Base-by-base conservation (phyloP, 2,888 invertebrate genomes). In the Punctoribates punctum region DNA sequence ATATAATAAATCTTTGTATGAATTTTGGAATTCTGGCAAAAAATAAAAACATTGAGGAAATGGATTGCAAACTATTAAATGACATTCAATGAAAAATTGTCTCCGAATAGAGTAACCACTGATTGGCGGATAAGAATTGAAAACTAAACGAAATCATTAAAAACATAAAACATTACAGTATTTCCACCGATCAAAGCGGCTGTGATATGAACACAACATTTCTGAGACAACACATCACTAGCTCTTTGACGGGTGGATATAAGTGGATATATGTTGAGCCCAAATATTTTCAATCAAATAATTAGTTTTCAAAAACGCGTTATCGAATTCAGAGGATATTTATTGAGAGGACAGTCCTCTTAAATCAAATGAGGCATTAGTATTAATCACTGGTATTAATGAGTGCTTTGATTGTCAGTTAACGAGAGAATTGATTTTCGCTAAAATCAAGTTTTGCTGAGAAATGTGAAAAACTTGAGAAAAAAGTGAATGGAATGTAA, bases 221-320 rank as follows among this genome's bases (percentile, higher is more conserved):
- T 23, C 23, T 60, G 25, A n/a, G 38, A 42, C 42, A 85, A 86
- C 90, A 91, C 89, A 88, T 89, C 93, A 92, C 92, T 91, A 87
- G 91, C 93, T 91, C 90, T 90, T 89, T 91, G 93, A 89, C 87
- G 89, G 89, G 88, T 85, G 87, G 85, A 95, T 77, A 38, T 27
- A 70, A 89, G 88, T 85, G 87, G 85, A 95, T 77, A 38, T 27
- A 70, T 73, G 60, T 23, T 73, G 34, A 15, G 23, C 13, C 60
- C 29, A 23, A 29, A 72, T 60, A 54, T 65, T 20, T 65, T 51
- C 51, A 51, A 20, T 17, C 20, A 51, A 51, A 42, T 42, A 42
- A 42, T 42, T 42, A 42, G 42, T 42, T 42, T 42, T 42, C 54
- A 23, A 23, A 34, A 42, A 42, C 42, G 42, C 11, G 13, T 42